Evolutionary conservation across 2,797 vertebrate genomes (phyloP).

Genomic region (Ctenosaura bakeri): DNA sequence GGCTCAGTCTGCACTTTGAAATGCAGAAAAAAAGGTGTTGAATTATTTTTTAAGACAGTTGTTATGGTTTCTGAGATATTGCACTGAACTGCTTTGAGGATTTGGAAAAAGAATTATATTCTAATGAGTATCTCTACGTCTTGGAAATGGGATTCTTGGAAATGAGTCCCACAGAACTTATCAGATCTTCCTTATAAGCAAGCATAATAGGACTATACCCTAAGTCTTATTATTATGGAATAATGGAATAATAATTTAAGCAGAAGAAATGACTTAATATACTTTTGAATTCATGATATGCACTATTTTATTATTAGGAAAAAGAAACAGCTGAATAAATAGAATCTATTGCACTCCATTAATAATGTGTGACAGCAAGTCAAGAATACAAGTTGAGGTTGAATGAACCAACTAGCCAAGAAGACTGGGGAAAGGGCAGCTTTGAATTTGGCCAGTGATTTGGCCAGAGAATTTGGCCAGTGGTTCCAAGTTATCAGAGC

Average conservation of each 20-base stretch:
- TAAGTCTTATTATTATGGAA: background rate
- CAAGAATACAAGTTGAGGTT: slow-evolving; percentile 48
- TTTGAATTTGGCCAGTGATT: background rate
- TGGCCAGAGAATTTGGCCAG: background rate
- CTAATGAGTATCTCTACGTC: too few species aligned
- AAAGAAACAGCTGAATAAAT: slow-evolving; percentile 68
- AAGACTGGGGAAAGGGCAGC: background rate
- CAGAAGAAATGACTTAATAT: slow-evolving; percentile 35
- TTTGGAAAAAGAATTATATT: background rate
- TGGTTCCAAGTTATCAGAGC: background rate
- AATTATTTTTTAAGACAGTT: background rate
- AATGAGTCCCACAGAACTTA: background rate
- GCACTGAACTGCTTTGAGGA: background rate
- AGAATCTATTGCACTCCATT: slow-evolving; percentile 58
- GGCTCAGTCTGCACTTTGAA: background rate
- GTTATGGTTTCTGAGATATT: background rate
- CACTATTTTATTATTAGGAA: slow-evolving; percentile 63
- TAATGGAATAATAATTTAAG: background rate
- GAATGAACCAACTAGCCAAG: slow-evolving; percentile 50
- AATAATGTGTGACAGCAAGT: slow-evolving; percentile 39
- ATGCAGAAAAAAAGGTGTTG: background rate
- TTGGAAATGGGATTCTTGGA: background rate
- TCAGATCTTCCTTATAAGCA: background rate
- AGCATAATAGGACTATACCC: background rate
- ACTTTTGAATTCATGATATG: slow-evolving; percentile 47